Evolutionary conservation across 1,140 invertebrate species (phyloP).

Genomic region (Chrysoperla carnea): DNA sequence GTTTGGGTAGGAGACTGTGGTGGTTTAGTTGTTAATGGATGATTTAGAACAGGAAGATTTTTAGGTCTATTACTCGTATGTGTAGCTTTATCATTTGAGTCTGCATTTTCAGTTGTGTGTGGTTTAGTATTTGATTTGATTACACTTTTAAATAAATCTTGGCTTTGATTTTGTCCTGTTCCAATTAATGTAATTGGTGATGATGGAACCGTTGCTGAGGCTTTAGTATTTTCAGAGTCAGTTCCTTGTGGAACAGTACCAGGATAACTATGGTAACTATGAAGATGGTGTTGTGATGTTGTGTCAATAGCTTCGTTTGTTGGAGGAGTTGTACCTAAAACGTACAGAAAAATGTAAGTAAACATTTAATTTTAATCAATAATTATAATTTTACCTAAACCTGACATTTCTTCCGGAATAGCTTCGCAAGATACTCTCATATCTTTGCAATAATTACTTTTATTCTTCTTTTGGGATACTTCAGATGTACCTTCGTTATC

Average conservation of each 20-base stretch:
- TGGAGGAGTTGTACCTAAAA: conserved; percentile 30
- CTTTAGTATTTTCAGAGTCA: conserved; percentile 6
- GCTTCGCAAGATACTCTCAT: conserved; percentile 73
- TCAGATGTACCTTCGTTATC: conserved; percentile 1
- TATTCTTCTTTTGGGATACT: conserved; percentile 26
- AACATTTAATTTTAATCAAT: no score
- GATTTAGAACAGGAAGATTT: conserved; percentile 10
- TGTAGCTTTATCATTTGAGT: no score
- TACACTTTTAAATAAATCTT: no score
- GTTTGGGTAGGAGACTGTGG: conserved; percentile 22
- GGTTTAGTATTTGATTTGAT: no score
- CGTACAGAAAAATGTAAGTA: neutral
- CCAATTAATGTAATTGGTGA: conserved; percentile 12
- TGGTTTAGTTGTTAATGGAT: conserved; percentile 15
- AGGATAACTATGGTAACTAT: conserved; percentile 20
- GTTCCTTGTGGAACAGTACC: conserved; percentile 13
- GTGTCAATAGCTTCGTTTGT: conserved; percentile 8
- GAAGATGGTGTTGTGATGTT: conserved; percentile 8
- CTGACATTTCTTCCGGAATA: conserved; percentile 72
- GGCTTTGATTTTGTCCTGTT: neutral
- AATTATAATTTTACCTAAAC: conserved; percentile 24
- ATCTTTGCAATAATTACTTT: conserved; percentile 38
- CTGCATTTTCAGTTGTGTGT: no score
- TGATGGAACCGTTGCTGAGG: conserved; percentile 15
- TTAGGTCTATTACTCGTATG: conserved; percentile 10